Evolutionary conservation across 2,888 invertebrate species (phyloP).

Genomic region (Pocota personata): DNA sequence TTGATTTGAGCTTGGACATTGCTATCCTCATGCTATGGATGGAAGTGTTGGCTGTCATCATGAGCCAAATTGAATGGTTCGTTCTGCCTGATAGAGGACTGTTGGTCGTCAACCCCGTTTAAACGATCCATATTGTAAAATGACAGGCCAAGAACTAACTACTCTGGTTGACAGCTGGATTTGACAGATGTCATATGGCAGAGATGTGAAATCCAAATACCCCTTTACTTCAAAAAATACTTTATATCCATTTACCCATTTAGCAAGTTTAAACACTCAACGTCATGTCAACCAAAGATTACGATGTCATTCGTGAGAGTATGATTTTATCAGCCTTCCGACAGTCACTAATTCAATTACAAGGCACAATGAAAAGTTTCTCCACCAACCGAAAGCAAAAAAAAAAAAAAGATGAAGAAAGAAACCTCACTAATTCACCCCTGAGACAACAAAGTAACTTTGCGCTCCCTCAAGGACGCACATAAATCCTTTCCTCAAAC

Average conservation of each 20-base stretch:
- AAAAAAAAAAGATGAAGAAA: neutral
- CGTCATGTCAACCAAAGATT: slow-evolving; percentile 20
- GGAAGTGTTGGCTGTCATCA: too few species aligned
- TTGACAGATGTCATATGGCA: too few species aligned
- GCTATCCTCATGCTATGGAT: too few species aligned
- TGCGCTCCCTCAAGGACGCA: slow-evolving; percentile 4
- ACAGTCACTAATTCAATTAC: slow-evolving; percentile 29
- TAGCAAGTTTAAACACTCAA: neutral
- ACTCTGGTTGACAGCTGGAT: too few species aligned
- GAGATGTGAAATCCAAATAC: too few species aligned
- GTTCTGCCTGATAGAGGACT: too few species aligned
- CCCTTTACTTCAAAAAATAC: too few species aligned
- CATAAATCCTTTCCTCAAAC: slow-evolving; percentile 51
- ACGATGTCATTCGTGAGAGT: slow-evolving; percentile 21
- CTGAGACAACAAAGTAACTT: slow-evolving; percentile 35
- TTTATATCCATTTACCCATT: neutral
- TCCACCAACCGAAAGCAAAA: slow-evolving; percentile 9
- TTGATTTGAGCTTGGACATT: too few species aligned
- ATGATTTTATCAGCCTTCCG: slow-evolving; percentile 3
- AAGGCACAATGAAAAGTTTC: slow-evolving; percentile 27
- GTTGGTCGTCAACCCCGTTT: too few species aligned
- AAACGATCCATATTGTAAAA: too few species aligned
- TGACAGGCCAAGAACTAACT: too few species aligned
- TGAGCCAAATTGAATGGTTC: too few species aligned
- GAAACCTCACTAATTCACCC: slow-evolving; percentile 27